A percentile compares a stretch with the other conserved stretches of the same genome.
phyloP scores from a whole-genome alignment of 2,797 vertebrate genomes.

The Sphenopsis melanotis region DNA sequence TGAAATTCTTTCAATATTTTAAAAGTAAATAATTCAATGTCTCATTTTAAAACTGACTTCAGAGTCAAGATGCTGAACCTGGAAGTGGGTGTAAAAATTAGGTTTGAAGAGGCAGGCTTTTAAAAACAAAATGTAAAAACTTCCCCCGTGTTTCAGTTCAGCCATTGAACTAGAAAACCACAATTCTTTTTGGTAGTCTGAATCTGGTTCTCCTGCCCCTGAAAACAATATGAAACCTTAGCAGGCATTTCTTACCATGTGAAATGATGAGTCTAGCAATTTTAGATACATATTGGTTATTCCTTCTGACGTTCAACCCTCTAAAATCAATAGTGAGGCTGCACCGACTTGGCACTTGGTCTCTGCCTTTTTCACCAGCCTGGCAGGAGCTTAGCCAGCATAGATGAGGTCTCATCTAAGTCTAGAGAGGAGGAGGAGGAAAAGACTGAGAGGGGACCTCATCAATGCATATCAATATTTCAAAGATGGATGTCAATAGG shows the following conservation, averaged over 20 bases:
- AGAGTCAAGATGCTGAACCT: not conserved
- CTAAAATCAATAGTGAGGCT: not conserved
- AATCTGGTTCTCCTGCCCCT: not conserved
- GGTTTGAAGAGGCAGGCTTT: not conserved
- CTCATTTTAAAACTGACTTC: not conserved
- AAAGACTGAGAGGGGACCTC: not conserved
- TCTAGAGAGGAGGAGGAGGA: not conserved
- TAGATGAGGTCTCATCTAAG: not conserved
- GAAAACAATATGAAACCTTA: not conserved
- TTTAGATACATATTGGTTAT: not conserved
- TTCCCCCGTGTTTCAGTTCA: not conserved
- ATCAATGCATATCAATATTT: not conserved
- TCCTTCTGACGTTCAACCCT: not conserved
- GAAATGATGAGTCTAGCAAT: not conserved
- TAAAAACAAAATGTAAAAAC: not conserved
- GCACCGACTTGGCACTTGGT: not conserved
- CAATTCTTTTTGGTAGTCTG: not conserved
- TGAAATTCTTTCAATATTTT: not conserved
- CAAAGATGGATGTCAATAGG: not conserved
- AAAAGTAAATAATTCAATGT: not conserved
- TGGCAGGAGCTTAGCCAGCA: not conserved
- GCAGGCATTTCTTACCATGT: not conserved
- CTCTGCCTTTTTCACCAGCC: not conserved
- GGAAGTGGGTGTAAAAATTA: not conserved
- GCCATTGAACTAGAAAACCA: not conserved